A percentile compares a stretch with the other conserved stretches of the same genome.
phyloP scores from a whole-genome alignment of 2,888 invertebrate species.

The Andrena bucephala region DNA sequence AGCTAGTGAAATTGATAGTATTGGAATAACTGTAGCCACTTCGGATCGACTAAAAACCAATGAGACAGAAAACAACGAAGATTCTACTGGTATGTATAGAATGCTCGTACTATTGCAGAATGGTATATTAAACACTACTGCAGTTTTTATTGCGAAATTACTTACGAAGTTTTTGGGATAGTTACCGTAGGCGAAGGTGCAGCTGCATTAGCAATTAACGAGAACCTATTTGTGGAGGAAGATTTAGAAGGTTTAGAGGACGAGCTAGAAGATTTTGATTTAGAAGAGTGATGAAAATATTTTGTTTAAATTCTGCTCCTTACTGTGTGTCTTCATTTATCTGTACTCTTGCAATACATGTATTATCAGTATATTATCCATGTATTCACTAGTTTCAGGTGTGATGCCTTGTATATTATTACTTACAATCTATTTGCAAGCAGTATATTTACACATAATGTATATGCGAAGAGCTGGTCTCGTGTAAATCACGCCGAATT shows the following conservation, averaged over 20 bases:
- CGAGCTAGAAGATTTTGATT: slow-evolving; percentile 92
- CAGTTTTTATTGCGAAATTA: not conserved
- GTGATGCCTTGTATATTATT: slow-evolving; percentile 56
- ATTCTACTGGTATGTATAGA: slow-evolving; percentile 71
- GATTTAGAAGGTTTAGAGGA: slow-evolving; percentile 92
- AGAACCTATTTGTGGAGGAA: slow-evolving; percentile 96
- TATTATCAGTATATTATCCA: slow-evolving; percentile 50
- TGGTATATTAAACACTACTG: slow-evolving; percentile 5
- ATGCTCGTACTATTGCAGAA: slow-evolving; percentile 6
- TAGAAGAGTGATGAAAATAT: slow-evolving; percentile 87
- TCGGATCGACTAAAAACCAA: slow-evolving; percentile 88
- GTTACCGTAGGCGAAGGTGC: slow-evolving; percentile 83
- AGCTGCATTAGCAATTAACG: slow-evolving; percentile 93
- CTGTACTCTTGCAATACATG: slow-evolving; percentile 49
- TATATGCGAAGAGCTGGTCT: slow-evolving; percentile 57
- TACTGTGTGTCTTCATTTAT: slow-evolving; percentile 49
- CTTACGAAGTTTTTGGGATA: slow-evolving; percentile 40
- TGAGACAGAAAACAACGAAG: slow-evolving; percentile 77
- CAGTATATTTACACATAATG: slow-evolving; percentile 29
- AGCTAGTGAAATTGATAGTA: slow-evolving; percentile 92
- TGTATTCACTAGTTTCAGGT: slow-evolving; percentile 54
- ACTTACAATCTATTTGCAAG: slow-evolving; percentile 47
- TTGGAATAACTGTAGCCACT: slow-evolving; percentile 89
- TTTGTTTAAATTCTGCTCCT: slow-evolving; percentile 66
- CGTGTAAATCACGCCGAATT: slow-evolving; percentile 38